Evolutionary conservation across 2,888 invertebrate species (phyloP), one percentile per base, ranked within the genome.

Genomic region (Sinelater perroti): DNA sequence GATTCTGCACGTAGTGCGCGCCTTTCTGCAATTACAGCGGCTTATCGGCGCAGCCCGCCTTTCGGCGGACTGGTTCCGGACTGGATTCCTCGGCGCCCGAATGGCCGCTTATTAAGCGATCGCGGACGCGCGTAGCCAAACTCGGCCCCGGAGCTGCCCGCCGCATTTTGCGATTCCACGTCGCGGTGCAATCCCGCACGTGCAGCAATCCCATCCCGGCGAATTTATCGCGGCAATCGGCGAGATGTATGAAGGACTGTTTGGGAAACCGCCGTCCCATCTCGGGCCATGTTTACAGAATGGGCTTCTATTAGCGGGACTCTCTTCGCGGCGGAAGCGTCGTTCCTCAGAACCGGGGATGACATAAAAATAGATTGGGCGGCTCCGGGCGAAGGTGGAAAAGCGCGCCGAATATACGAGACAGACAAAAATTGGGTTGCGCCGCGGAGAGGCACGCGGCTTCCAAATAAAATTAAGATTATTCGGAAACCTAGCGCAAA

Each of bases 101-200:
- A 20, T 30, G 26, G 26, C 13, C 30, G 18, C 10, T 44, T 30
- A 30, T 44, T 44, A 17, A 14, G 30, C 24, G 16, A 44, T 16
- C 11, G n/a, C 18, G 30, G 7, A 13, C 2, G n/a, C n/a, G n/a
- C n/a, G n/a, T n/a, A n/a, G n/a, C n/a, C n/a, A n/a, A n/a, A n/a
- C n/a, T n/a, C n/a, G n/a, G n/a, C n/a, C n/a, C n/a, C n/a, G n/a
- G n/a, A n/a, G n/a, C n/a, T n/a, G n/a, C n/a, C n/a, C n/a, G n/a
- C n/a, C n/a, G n/a, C n/a, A n/a, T n/a, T 40, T 4, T 16, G 14
- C 40, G 26, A 51, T 55, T 58, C 51, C 58, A 47, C 36, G 51
- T 58, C 40, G 35, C 47, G 38, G 54, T 47, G 57, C 62, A 62
- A 60, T 62, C 47, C 52, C 24, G 55, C 60, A 60, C 62, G 60